These are phyloP conservation scores for Eubasilissa regina DNA, from an alignment of 1,140 invertebrate genomes.

Conservation along the genomic window DNA sequence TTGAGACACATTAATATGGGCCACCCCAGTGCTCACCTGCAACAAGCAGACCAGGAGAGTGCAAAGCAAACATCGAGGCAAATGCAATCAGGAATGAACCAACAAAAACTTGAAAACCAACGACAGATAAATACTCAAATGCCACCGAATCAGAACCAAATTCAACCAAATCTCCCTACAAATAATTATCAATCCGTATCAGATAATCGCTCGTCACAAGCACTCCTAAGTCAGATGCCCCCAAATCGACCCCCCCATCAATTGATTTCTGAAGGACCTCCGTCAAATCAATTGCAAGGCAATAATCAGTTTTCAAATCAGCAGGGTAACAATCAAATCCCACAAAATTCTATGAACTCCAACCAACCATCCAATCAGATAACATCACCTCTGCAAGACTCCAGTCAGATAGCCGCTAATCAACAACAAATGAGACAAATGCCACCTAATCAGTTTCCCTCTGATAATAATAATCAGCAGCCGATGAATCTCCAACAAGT, in stretches of 20 bases:
- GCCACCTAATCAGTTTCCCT: conserved; percentile 45
- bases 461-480: conserved; percentile 46
- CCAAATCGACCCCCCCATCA: conserved; percentile 23
- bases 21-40: not conserved
- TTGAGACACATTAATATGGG: not conserved
- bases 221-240: not conserved
- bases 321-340: not conserved
- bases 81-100: not conserved
- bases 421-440: conserved; percentile 45
- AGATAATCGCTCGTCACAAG: conserved; percentile 6
- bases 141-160: conserved; percentile 26
- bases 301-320: conserved; percentile 20
- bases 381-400: conserved; percentile 22
- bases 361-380: conserved; percentile 37
- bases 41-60: conserved; percentile 22
- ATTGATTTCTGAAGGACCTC: conserved; percentile 5
- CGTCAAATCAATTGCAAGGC: not conserved
- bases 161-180: conserved; percentile 3
- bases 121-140: conserved; percentile 1
- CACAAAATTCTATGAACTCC: conserved; percentile 7
- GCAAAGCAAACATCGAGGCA: conserved; percentile 29
- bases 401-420: conserved; percentile 8
- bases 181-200: conserved; percentile 7
- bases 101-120: conserved; percentile 1
- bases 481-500: conserved; percentile 8